phyloP scores from a whole-genome alignment of 1,140 invertebrate species.

The Papilio polytes region DNA sequence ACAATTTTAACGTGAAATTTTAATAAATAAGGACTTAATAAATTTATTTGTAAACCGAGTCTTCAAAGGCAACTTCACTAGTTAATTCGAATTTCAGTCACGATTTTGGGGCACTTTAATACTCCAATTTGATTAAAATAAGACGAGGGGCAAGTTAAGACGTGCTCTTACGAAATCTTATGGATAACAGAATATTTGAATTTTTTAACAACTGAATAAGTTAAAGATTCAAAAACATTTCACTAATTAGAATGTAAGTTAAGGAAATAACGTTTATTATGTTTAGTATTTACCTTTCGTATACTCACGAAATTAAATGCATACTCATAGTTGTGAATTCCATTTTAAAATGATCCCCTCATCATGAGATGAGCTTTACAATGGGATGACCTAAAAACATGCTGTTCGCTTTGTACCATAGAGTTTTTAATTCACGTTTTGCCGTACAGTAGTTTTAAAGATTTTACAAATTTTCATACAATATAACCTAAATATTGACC shows the following conservation, averaged over 20 bases:
- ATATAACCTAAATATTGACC: not conserved
- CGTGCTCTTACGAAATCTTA: not conserved
- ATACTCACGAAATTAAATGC: not conserved
- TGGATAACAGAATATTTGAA: not conserved
- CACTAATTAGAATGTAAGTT: not conserved
- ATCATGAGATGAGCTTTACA: constrained; percentile 2
- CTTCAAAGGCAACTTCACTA: not conserved
- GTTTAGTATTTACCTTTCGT: too few relatives aligned
- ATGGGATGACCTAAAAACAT: constrained; percentile 7
- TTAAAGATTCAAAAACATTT: too few relatives aligned
- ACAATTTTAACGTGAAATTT: not conserved
- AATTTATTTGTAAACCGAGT: not conserved
- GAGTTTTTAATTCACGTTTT: not conserved
- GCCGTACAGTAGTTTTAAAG: not conserved
- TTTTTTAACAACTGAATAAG: not conserved
- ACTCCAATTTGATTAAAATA: not conserved
- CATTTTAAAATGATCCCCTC: not conserved
- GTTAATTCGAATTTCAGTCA: not conserved
- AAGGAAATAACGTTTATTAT: too few relatives aligned
- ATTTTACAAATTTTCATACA: not conserved
- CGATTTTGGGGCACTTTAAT: not conserved
- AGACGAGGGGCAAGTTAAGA: not conserved
- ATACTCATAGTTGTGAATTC: not conserved
- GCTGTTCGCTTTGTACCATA: not conserved
- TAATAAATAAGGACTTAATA: not conserved